Percentiles rank a stretch among this genome's conserved stretches.
Evolutionary conservation across 2,888 invertebrate genomes (phyloP).

Genomic region (Flabesymbios commensalis): DNA sequence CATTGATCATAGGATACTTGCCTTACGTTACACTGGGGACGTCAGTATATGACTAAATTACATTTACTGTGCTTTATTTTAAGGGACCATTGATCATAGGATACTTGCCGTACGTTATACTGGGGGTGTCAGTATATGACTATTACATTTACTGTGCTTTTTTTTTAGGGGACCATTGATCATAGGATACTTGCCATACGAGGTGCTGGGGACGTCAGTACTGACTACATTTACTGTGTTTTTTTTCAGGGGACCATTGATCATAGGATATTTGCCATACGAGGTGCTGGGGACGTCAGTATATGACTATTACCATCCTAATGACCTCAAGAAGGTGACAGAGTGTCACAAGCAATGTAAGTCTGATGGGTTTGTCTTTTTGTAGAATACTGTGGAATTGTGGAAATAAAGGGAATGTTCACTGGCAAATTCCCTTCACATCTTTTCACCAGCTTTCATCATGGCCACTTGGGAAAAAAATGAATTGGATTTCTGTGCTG

Average conservation of each 20-base stretch:
- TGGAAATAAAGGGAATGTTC: too few species aligned
- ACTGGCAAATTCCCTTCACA: too few species aligned
- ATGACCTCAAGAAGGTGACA: slow-evolving; percentile 75
- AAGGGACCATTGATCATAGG: slow-evolving; percentile 89
- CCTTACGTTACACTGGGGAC: too few species aligned
- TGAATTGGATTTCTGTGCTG: too few species aligned
- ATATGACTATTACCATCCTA: slow-evolving; percentile 94
- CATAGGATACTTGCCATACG: slow-evolving; percentile 91
- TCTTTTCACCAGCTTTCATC: too few species aligned
- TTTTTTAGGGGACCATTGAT: slow-evolving; percentile 78
- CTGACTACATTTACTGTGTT: too few species aligned
- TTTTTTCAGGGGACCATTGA: slow-evolving; percentile 75
- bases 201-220: slow-evolving; percentile 92
- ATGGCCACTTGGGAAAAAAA: too few species aligned
- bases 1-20: too few species aligned
- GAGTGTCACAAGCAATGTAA: slow-evolving; percentile 78
- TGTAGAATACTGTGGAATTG: too few species aligned
- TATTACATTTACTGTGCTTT: slow-evolving; percentile 77
- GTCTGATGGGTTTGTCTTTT: too few species aligned
- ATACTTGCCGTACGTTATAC: slow-evolving; percentile 89
- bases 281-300: slow-evolving; percentile 94
- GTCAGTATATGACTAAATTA: too few species aligned
- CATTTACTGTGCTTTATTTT: slow-evolving; percentile 39
- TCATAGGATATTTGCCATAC: slow-evolving; percentile 90
- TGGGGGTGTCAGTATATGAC: slow-evolving; percentile 94